Conservation (phyloP, 2,888 invertebrate species). For the Dioctria rufipes region DNA sequence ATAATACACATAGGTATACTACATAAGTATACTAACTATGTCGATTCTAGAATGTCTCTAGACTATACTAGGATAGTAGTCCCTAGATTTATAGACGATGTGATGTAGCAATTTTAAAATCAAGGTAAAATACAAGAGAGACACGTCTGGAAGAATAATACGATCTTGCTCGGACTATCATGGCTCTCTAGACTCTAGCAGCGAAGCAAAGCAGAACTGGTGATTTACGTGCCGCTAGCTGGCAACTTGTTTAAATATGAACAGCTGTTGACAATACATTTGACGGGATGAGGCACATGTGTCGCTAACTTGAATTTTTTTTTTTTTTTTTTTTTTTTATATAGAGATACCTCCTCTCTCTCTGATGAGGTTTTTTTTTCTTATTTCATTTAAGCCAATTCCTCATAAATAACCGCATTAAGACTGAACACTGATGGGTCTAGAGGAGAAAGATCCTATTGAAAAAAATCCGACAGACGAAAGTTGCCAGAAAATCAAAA, state of each 20-base stretch:
- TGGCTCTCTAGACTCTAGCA: not conserved
- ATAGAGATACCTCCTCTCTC: not conserved
- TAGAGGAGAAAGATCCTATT: not conserved
- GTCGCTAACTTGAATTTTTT: slow-evolving; percentile 43
- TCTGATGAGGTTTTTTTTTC: slow-evolving; percentile 16
- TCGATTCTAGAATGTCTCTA: no score
- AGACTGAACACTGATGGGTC: slow-evolving; percentile 14
- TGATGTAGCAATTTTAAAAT: not conserved
- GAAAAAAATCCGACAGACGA: not conserved
- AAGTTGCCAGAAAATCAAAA: not conserved
- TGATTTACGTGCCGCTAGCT: slow-evolving; percentile 41
- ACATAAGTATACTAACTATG: no score
- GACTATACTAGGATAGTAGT: slow-evolving; percentile 1
- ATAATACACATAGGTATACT: no score
- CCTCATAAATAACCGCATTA: slow-evolving; percentile 48
- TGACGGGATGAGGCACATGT: slow-evolving; percentile 50
- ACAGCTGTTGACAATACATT: slow-evolving; percentile 55
- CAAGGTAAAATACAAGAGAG: slow-evolving; percentile 31
- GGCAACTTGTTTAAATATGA: slow-evolving; percentile 50
- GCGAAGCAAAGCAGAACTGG: slow-evolving; percentile 4
- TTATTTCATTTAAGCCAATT: slow-evolving; percentile 32
- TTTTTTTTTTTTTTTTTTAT: not conserved
- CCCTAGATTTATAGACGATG: not conserved
- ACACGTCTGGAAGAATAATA: slow-evolving; percentile 24
- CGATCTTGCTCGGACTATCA: not conserved